A percentile compares a stretch with the other conserved stretches of the same genome.
Evolutionary conservation across 2,888 invertebrate species (phyloP).

Genomic region (Notodonta dromedarius): DNA sequence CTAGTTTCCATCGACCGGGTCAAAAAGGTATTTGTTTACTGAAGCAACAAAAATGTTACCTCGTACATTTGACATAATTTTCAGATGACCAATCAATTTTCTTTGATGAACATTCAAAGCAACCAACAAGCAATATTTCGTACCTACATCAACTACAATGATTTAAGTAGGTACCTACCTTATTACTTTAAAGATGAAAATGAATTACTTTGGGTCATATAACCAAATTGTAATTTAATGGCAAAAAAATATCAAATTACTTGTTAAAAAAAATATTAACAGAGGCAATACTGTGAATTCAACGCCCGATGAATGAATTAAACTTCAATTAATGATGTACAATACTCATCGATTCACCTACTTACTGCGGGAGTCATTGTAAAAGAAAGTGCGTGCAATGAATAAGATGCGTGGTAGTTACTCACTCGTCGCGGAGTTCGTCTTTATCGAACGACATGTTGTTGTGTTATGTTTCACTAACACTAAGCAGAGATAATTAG

Average conservation of each 20-base stretch:
- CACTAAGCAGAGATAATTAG: conserved; percentile 53
- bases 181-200: no score
- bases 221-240: no score
- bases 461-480: conserved; percentile 36
- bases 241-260: no score
- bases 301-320: conserved; percentile 3
- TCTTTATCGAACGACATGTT: conserved; percentile 86
- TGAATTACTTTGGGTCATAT: no score
- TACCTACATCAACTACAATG: no score
- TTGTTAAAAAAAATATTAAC: not conserved
- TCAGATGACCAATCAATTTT: not conserved
- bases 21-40: conserved; percentile 45
- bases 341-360: conserved; percentile 42
- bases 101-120: not conserved
- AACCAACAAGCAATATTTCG: no score
- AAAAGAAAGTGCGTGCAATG: conserved; percentile 8
- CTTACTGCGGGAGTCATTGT: conserved; percentile 27
- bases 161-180: no score
- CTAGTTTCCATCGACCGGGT: conserved; percentile 42
- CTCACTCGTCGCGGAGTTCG: conserved; percentile 89
- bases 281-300: not conserved
- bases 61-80: not conserved
- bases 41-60: conserved; percentile 35
- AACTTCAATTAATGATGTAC: conserved; percentile 18
- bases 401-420: conserved; percentile 48